phyloP scores from a whole-genome alignment of 2,888 invertebrate species.

The Agriotes lineatus region DNA sequence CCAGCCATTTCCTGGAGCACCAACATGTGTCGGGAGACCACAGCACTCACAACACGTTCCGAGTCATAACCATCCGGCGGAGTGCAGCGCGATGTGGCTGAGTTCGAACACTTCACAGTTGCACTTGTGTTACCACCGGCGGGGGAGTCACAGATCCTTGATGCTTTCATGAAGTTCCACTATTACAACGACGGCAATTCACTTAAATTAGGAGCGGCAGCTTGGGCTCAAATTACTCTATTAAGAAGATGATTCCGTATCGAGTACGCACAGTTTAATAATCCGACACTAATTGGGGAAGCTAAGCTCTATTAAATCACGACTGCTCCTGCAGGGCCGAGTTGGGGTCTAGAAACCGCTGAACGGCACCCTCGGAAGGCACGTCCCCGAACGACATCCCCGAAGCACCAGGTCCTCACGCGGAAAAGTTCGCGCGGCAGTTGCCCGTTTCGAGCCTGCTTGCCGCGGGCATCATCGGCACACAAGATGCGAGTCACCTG shows the following conservation, averaged over 20 bases:
- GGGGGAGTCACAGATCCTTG: slow-evolving; percentile 15
- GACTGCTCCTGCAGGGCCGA: background rate
- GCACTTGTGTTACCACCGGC: slow-evolving; percentile 17
- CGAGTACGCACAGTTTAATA: background rate
- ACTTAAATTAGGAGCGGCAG: no score
- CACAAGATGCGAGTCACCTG: slow-evolving; percentile 41
- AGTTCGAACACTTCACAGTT: slow-evolving; percentile 28
- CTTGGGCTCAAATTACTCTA: background rate
- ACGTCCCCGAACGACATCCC: slow-evolving; percentile 28
- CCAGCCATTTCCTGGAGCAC: slow-evolving; percentile 28
- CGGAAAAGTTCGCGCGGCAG: slow-evolving; percentile 5
- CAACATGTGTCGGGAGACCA: slow-evolving; percentile 25
- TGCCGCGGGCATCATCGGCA: slow-evolving; percentile 32
- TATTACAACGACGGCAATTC: background rate
- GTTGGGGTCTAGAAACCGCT: background rate
- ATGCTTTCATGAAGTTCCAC: slow-evolving; percentile 13
- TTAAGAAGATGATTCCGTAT: background rate
- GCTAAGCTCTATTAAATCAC: background rate
- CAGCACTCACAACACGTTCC: slow-evolving; percentile 35
- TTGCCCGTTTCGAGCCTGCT: slow-evolving; percentile 3
- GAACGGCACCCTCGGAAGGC: background rate
- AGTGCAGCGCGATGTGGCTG: slow-evolving; percentile 29
- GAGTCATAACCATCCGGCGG: slow-evolving; percentile 32
- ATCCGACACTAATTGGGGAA: background rate
- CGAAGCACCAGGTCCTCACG: slow-evolving; percentile 14